phyloP scores from a whole-genome alignment of 2,113 vertebrate species.

The Zosterops lateralis region DNA sequence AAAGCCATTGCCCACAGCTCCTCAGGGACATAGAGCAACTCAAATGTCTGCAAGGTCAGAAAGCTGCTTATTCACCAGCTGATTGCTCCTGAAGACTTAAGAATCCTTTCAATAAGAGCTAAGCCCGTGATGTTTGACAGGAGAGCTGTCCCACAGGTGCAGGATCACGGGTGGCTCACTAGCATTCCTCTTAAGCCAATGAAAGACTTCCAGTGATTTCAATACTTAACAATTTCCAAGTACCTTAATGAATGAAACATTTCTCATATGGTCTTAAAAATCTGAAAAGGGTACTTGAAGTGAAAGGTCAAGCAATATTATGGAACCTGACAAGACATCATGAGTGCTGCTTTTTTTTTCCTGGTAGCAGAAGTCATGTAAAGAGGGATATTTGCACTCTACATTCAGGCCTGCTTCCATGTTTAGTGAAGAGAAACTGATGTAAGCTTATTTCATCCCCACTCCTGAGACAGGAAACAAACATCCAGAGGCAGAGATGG shows the following conservation, averaged over 20 bases:
- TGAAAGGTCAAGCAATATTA: background rate
- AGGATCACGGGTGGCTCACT: background rate
- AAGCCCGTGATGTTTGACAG: background rate
- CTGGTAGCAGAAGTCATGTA: background rate
- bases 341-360: background rate
- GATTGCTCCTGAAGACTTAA: background rate
- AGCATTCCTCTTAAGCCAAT: background rate
- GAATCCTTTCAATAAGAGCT: background rate
- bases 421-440: background rate
- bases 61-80: background rate
- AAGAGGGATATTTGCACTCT: background rate
- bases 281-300: background rate
- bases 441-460: background rate
- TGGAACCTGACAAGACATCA: fast-evolving
- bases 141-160: background rate
- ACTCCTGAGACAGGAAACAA: background rate
- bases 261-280: background rate
- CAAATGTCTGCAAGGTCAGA: background rate
- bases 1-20: background rate
- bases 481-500: background rate
- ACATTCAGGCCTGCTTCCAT: background rate
- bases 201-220: background rate
- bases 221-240: background rate
- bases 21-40: background rate
- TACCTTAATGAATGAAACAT: background rate